phyloP scores from a whole-genome alignment of 2,888 invertebrate genomes.

The Xestobium rufovillosum region DNA sequence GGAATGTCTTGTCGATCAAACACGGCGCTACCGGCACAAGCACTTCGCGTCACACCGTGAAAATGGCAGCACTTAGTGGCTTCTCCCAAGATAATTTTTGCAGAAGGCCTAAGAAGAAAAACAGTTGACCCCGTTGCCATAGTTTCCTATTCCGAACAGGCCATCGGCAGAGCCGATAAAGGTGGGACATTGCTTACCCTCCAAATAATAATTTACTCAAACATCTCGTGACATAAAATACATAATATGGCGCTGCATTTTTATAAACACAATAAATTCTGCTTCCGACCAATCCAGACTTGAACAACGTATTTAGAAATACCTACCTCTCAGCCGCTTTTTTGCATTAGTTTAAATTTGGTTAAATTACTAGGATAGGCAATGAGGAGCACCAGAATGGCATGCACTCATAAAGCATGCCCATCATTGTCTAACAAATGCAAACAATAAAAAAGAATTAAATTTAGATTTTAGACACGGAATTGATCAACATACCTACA shows the following conservation, averaged over 20 bases:
- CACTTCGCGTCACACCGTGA: constrained; percentile 40
- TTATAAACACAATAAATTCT: neutral
- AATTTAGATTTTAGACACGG: too few species aligned
- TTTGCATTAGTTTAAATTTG: too few species aligned
- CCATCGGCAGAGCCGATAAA: constrained; percentile 40
- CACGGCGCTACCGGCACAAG: constrained; percentile 33
- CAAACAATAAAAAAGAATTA: too few species aligned
- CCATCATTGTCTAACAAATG: too few species aligned
- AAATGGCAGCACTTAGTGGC: constrained; percentile 47
- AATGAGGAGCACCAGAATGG: too few species aligned
- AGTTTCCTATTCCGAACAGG: constrained; percentile 37
- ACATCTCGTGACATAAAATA: neutral
- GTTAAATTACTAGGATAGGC: too few species aligned
- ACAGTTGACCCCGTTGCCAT: constrained; percentile 48
- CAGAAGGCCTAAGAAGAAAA: constrained; percentile 49
- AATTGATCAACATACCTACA: too few species aligned
- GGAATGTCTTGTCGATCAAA: constrained; percentile 39
- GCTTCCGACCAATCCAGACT: too few species aligned
- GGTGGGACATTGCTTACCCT: constrained; percentile 33
- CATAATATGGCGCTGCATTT: constrained; percentile 1
- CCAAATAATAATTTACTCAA: constrained; percentile 6
- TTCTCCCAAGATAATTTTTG: constrained; percentile 46
- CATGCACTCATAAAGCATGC: too few species aligned
- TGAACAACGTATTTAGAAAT: too few species aligned
- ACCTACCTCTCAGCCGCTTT: too few species aligned